Evolutionary conservation across 2,797 vertebrate species (phyloP).

Genomic region (Phalloptychus januarius): DNA sequence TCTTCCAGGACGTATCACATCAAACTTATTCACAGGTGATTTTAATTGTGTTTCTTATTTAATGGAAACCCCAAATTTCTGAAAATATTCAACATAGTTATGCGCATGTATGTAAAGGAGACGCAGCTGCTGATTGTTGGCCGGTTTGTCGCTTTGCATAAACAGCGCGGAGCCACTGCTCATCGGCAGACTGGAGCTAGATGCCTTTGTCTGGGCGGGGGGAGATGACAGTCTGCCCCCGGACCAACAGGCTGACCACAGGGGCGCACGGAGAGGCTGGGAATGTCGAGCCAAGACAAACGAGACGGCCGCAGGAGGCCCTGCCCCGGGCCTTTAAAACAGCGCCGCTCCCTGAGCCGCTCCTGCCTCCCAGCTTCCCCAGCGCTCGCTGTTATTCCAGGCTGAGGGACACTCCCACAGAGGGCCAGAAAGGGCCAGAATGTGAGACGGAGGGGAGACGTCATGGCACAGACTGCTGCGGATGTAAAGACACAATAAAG

Average conservation of each 20-base stretch:
- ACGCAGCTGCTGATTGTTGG: slow-evolving; percentile 32
- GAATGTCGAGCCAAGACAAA: slow-evolving; percentile 81
- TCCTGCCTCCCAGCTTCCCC: slow-evolving; percentile 57
- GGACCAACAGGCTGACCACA: slow-evolving; percentile 79
- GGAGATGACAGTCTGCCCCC: slow-evolving; percentile 77
- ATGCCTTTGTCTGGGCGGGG: slow-evolving; percentile 54
- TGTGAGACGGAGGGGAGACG: slow-evolving; percentile 28
- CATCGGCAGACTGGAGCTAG: slow-evolving; percentile 46
- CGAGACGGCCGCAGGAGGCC: slow-evolving; percentile 69
- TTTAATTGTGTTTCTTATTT: too few relatives aligned
- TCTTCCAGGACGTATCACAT: too few relatives aligned
- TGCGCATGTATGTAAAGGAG: too few relatives aligned
- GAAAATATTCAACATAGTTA: too few relatives aligned
- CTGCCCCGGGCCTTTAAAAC: slow-evolving; percentile 65
- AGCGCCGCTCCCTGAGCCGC: slow-evolving; percentile 59
- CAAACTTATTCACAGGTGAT: too few relatives aligned
- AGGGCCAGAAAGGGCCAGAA: slow-evolving; percentile 51
- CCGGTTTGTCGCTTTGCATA: slow-evolving; percentile 21
- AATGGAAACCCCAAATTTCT: too few relatives aligned
- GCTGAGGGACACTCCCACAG: slow-evolving; percentile 60
- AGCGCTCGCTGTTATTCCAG: slow-evolving; percentile 72
- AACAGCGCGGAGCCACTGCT: slow-evolving; percentile 26
- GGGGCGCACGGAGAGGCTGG: slow-evolving; percentile 70
- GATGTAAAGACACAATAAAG: slow-evolving; percentile 15
- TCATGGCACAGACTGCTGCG: slow-evolving; percentile 20